phyloP scores from a whole-genome alignment of 30 jellyfish, hydroid and myxozoan genomes.

The Sanderia malayensis region DNA sequence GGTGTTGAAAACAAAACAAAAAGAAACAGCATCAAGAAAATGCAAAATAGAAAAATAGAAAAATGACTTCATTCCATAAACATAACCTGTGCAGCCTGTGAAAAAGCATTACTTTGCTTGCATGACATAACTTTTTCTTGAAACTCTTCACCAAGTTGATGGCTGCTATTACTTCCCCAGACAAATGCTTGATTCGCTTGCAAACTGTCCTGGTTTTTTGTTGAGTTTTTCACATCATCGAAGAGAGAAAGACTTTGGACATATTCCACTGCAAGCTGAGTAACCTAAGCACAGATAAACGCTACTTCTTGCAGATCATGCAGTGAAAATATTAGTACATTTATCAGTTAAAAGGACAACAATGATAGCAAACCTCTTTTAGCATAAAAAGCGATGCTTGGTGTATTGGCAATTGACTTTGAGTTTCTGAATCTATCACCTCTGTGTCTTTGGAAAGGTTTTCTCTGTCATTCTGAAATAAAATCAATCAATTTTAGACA shows the following conservation, averaged over 20 bases:
- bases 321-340: too few relatives aligned
- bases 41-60: too few relatives aligned
- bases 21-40: too few relatives aligned
- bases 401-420: background rate
- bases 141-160: constrained; percentile 81
- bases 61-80: too few relatives aligned
- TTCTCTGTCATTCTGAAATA: constrained; percentile 1
- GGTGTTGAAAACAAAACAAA: too few relatives aligned
- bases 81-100: constrained; percentile 84
- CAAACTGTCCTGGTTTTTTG: constrained; percentile 15
- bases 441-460: background rate
- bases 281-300: constrained; percentile 24
- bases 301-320: too few relatives aligned
- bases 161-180: constrained; percentile 99
- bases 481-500: too few relatives aligned
- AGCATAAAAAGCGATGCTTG: background rate
- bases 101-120: constrained; percentile 73
- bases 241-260: constrained; percentile 38
- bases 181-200: constrained; percentile 68
- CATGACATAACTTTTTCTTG: constrained; percentile 83
- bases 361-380: constrained; percentile 1
- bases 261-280: constrained; percentile 50
- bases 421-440: background rate
- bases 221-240: constrained; percentile 21
- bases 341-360: too few relatives aligned